These are phyloP conservation scores for Antheraea yamamai DNA, from an alignment of 2,888 invertebrate genomes.

Conservation along the genomic window DNA sequence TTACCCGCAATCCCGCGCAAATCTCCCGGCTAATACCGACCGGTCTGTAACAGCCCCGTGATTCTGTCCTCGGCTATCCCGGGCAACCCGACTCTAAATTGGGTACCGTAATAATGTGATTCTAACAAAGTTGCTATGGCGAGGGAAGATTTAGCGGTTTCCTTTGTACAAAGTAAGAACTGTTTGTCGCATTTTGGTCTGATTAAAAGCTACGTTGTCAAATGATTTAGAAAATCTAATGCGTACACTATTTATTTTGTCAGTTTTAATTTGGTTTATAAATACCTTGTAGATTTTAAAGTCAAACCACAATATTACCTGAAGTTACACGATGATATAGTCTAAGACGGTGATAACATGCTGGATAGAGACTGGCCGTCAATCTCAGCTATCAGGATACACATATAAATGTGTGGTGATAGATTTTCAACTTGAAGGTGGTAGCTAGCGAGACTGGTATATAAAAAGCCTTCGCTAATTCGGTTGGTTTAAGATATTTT, in stretches of 20 bases:
- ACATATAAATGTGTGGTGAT: no score
- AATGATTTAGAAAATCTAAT: neutral
- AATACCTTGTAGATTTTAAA: no score
- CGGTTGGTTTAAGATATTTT: neutral
- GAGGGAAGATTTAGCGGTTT: slow-evolving; percentile 9
- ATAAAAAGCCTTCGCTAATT: no score
- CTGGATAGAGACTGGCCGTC: no score
- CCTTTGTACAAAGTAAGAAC: neutral
- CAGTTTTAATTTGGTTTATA: no score
- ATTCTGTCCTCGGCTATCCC: slow-evolving; percentile 17
- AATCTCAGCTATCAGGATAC: no score
- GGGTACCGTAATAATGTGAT: slow-evolving; percentile 19
- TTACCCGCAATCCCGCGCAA: slow-evolving; percentile 18
- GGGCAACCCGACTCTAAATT: slow-evolving; percentile 20
- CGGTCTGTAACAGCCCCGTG: slow-evolving; percentile 21
- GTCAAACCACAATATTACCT: no score
- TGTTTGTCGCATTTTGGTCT: neutral
- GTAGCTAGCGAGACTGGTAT: no score
- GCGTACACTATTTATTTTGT: neutral
- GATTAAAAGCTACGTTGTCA: neutral
- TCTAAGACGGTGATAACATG: no score
- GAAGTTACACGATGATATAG: no score
- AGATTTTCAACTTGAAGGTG: no score
- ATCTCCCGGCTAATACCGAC: slow-evolving; percentile 23
- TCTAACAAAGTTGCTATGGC: slow-evolving; percentile 16